Evolutionary conservation across 2,113 vertebrate genomes (phyloP).

Genomic region (Indicator maculatus): DNA sequence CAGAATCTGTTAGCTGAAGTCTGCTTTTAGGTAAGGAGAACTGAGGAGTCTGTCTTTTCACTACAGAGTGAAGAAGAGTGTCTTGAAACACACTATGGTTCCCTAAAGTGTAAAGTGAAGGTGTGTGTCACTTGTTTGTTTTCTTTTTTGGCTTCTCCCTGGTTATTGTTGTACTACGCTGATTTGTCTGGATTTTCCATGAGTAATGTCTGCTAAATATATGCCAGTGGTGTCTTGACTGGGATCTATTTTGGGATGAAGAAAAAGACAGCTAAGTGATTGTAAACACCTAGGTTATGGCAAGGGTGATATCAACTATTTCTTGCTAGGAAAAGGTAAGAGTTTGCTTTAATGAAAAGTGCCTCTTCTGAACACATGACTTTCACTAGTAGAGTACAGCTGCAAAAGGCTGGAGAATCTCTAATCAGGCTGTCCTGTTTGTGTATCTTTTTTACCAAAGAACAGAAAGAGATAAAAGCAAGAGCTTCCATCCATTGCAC

Average conservation of each 20-base stretch:
- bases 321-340: not conserved
- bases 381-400: not conserved
- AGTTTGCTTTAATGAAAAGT: not conserved
- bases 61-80: not conserved
- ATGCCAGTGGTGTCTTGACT: not conserved
- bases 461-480: not conserved
- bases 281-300: not conserved
- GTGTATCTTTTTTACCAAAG: not conserved
- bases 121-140: not conserved
- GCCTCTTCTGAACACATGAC: not conserved
- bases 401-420: not conserved
- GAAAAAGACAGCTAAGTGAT: not conserved
- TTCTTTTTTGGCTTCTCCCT: not conserved
- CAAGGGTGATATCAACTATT: not conserved
- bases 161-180: not conserved
- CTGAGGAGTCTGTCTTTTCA: not conserved
- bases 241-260: not conserved
- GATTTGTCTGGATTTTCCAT: conserved; percentile 30
- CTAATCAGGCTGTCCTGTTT: not conserved
- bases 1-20: not conserved
- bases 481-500: not conserved
- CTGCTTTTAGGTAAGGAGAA: not conserved
- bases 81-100: not conserved
- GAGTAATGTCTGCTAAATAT: conserved; percentile 26
- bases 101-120: not conserved